These are phyloP conservation scores for Pelobates fuscus DNA, from an alignment of 2,113 vertebrate genomes.

Conservation along the genomic window DNA sequence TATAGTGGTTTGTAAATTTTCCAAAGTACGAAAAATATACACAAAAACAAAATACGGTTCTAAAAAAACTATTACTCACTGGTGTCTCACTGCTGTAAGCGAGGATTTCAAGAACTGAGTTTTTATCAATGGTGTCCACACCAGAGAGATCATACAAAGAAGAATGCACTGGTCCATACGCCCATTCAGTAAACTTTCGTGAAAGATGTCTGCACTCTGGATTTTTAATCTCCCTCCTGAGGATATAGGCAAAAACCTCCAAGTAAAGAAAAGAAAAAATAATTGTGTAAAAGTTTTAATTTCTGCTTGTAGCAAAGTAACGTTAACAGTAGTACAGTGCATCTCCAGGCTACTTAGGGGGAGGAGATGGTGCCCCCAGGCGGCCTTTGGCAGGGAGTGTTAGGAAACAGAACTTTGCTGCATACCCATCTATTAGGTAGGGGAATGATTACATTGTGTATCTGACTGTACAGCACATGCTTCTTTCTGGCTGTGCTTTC, in stretches of 20 bases:
- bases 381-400: too few relatives aligned
- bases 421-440: too few relatives aligned
- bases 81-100: constrained; percentile 86
- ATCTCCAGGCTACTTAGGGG: too few relatives aligned
- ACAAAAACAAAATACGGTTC: not conserved
- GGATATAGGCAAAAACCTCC: constrained; percentile 82
- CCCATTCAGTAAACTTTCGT: constrained; percentile 96
- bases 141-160: constrained; percentile 90
- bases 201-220: constrained; percentile 84
- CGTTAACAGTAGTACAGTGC: too few relatives aligned
- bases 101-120: constrained; percentile 88
- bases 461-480: too few relatives aligned
- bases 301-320: too few relatives aligned
- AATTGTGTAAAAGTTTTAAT: too few relatives aligned
- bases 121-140: constrained; percentile 83
- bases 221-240: constrained; percentile 86
- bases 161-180: constrained; percentile 90
- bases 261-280: not conserved
- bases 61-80: constrained; percentile 68
- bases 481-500: too few relatives aligned
- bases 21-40: not conserved
- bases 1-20: not conserved
- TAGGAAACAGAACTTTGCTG: too few relatives aligned
- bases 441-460: too few relatives aligned
- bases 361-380: too few relatives aligned